Percentiles rank a stretch among this genome's conserved stretches.
phyloP scores from a whole-genome alignment of 2,888 invertebrate genomes.

The Nysson spinosus region DNA sequence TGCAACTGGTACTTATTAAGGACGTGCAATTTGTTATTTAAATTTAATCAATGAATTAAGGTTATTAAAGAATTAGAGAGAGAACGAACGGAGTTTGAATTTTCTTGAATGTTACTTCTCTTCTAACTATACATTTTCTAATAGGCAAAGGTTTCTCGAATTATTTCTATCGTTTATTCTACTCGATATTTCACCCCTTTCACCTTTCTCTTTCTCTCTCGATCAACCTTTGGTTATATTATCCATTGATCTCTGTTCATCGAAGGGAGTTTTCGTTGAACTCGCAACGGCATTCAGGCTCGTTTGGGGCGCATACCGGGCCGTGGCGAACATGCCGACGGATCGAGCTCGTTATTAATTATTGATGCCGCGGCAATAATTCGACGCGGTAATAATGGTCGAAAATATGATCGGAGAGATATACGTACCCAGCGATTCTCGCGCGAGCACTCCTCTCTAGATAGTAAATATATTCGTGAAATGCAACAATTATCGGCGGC shows the following conservation, averaged over 20 bases:
- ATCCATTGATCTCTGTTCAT: no score
- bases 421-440: constrained; percentile 20
- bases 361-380: constrained; percentile 44
- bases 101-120: no score
- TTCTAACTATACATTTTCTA: no score
- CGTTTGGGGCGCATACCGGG: background rate
- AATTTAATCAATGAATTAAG: no score
- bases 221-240: background rate
- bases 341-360: constrained; percentile 51
- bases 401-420: constrained; percentile 49
- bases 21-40: no score
- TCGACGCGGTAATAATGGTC: constrained; percentile 42
- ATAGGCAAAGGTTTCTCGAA: no score
- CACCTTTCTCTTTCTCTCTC: background rate
- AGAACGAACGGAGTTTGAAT: no score
- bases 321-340: constrained; percentile 9
- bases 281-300: background rate
- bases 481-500: constrained; percentile 48
- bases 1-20: no score
- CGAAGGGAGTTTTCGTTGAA: background rate
- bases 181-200: background rate
- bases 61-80: no score
- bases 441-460: background rate
- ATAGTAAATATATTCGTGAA: constrained; percentile 51
- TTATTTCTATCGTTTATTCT: no score